Conservation (phyloP, 1,140 invertebrate genomes). For the Pachyrhynchus sulphureomaculatus region DNA sequence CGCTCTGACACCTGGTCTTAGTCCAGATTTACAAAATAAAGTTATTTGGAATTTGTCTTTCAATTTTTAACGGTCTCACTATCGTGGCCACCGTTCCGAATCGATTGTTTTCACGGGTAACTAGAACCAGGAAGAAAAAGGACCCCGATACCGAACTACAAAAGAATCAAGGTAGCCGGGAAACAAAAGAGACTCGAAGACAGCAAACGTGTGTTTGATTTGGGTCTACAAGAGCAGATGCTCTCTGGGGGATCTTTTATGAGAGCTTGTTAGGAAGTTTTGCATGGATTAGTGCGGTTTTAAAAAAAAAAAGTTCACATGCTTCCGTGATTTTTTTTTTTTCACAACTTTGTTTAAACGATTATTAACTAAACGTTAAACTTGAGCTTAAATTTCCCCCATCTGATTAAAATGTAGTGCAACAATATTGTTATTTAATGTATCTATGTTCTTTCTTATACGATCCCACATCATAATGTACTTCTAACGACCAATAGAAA, state of each 20-base stretch:
- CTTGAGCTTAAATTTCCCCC: too few species aligned
- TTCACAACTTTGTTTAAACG: too few species aligned
- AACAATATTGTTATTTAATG: too few species aligned
- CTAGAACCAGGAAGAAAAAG: slow-evolving; percentile 26
- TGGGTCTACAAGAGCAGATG: slow-evolving; percentile 15
- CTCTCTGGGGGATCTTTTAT: slow-evolving; percentile 14
- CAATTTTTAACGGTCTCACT: slow-evolving; percentile 23
- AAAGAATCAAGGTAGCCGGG: slow-evolving; percentile 15
- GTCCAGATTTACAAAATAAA: slow-evolving; percentile 11
- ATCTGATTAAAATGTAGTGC: too few species aligned
- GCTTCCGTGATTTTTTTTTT: too few species aligned
- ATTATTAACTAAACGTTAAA: too few species aligned
- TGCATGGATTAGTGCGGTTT: too few species aligned
- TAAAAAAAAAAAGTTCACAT: too few species aligned
- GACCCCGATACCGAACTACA: slow-evolving; percentile 12
- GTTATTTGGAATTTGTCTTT: slow-evolving; percentile 12
- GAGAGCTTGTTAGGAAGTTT: neutral
- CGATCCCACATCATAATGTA: too few species aligned
- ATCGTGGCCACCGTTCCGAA: slow-evolving; percentile 20
- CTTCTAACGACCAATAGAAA: too few species aligned
- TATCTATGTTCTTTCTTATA: too few species aligned
- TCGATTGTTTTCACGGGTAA: slow-evolving; percentile 28
- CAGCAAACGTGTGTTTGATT: slow-evolving; percentile 27
- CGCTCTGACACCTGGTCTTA: too few species aligned
- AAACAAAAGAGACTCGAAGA: slow-evolving; percentile 22